Percentiles rank a stretch among this genome's conserved stretches.
phyloP scores from a whole-genome alignment of 2,113 vertebrate genomes.

The Anarrhichthys ocellatus region DNA sequence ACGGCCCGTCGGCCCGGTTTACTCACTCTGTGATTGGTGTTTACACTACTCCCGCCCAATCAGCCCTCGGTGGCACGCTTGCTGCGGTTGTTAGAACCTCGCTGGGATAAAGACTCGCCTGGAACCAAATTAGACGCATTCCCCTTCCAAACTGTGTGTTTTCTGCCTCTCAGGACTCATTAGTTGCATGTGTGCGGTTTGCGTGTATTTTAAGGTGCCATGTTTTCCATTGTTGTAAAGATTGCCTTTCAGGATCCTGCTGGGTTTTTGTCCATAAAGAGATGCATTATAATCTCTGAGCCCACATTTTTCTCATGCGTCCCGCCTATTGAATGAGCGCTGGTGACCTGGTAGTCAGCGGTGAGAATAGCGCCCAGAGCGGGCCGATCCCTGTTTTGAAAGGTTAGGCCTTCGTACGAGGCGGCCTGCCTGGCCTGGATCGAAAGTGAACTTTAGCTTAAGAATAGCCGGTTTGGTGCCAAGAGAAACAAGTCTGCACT shows the following conservation, averaged over 20 bases:
- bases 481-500: slow-evolving; percentile 77
- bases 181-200: slow-evolving; percentile 51
- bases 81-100: slow-evolving; percentile 34
- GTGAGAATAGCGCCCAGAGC: slow-evolving; percentile 47
- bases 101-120: slow-evolving; percentile 21
- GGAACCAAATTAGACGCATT: slow-evolving; percentile 42
- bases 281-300: slow-evolving; percentile 35
- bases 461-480: slow-evolving; percentile 72
- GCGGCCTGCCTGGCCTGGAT: slow-evolving; percentile 34
- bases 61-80: slow-evolving; percentile 59
- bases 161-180: slow-evolving; percentile 51
- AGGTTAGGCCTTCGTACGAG: slow-evolving; percentile 66
- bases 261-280: slow-evolving; percentile 26
- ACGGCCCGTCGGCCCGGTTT: slow-evolving; percentile 61
- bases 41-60: slow-evolving; percentile 70
- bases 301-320: slow-evolving; percentile 45
- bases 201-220: slow-evolving; percentile 48
- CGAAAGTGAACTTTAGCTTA: slow-evolving; percentile 69
- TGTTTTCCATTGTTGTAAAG: slow-evolving; percentile 64
- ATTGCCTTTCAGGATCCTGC: slow-evolving; percentile 25
- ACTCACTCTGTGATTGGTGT: slow-evolving; percentile 77
- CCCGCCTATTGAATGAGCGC: slow-evolving; percentile 37
- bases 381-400: slow-evolving; percentile 57
- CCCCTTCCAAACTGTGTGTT: slow-evolving; percentile 45
- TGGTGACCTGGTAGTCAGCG: slow-evolving; percentile 56